A percentile compares a stretch with the other conserved stretches of the same genome.
These are phyloP conservation scores for Brachionus manjavacas DNA, from an alignment of 1,140 invertebrate genomes.

Conservation along the genomic window DNA sequence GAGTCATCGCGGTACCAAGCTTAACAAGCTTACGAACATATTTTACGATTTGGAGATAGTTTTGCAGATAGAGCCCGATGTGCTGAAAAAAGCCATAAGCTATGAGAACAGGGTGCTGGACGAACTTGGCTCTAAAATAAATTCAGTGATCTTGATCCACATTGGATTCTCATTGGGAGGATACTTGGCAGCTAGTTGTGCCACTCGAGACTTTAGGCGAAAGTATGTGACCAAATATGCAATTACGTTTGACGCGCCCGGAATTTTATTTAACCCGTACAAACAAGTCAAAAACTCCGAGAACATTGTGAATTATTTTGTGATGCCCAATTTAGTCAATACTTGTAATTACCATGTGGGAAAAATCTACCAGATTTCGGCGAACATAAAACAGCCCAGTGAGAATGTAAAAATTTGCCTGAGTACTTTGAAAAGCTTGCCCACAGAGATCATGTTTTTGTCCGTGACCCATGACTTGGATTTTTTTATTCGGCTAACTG, in stretches of 20 bases:
- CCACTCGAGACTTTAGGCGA: background rate
- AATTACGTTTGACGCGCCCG: background rate
- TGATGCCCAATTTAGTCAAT: conserved; percentile 14
- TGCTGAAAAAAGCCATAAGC: background rate
- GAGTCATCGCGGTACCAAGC: background rate
- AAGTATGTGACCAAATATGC: background rate
- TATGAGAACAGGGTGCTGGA: conserved; percentile 12
- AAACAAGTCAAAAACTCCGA: background rate
- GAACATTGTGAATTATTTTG: conserved; percentile 13
- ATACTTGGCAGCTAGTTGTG: background rate
- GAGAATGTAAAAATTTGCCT: background rate
- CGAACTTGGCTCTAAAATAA: background rate
- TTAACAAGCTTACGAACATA: background rate
- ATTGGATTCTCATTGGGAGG: background rate
- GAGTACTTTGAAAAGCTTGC: background rate
- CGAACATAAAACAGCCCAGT: background rate
- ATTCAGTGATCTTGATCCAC: background rate
- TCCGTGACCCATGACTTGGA: background rate
- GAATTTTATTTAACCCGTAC: background rate
- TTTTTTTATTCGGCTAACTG: background rate
- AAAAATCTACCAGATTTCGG: background rate
- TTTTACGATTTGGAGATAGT: background rate
- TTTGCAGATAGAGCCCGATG: background rate
- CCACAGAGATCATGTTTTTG: background rate
- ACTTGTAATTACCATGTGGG: conserved; percentile 18